Base-by-base conservation (phyloP, 1,140 invertebrate genomes). In the Formica selysi region DNA sequence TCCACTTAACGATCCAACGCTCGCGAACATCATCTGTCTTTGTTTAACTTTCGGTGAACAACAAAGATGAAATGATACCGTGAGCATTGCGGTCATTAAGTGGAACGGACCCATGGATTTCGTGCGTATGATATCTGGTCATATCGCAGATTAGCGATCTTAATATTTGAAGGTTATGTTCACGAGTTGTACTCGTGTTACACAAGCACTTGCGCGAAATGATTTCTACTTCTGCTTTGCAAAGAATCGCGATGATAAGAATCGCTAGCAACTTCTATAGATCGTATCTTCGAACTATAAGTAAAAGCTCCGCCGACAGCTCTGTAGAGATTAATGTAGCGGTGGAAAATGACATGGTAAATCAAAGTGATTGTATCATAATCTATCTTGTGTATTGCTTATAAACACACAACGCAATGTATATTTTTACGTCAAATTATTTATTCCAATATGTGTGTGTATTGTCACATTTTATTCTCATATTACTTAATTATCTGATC, bases 321-420 rank as follows among this genome's bases (percentile, higher is more conserved):
- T 41, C 36, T 11, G 11, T n/a, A 29, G 5, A 19, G 11, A 13
- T 19, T 7, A 57, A 70, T 1, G 16, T 32, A 19, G 22, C 0
- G 16, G 2, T n/a, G 22, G 22, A 80, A 80, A 16, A 80, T 70
- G 78, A 80, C 0, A 59, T 70, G 78, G 78, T 80, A 65, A 78
- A 32, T 19, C 11, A 11, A 71, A 70, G 4, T 71, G 11, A 16
- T 10, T 44, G 2, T 44, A 38, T 38, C 1, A 44, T 44, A 44
- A 54, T 71, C 0, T 54, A 61, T 41, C 16, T 61, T 41, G 7
- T 74, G n/a, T 11, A 16, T 16, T 19, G 16, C 3, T 76, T 61
- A 26, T 61, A 62, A 76, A 61, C 16, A 29, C 10, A 41, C 38
- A 41, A 41, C 38, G 29, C 44, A 51, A 4, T 10, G 41, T 59